A percentile compares a stretch with the other conserved stretches of the same genome.
Conservation (phyloP, 2,797 vertebrate species). For the Emydoidea blandingii region DNA sequence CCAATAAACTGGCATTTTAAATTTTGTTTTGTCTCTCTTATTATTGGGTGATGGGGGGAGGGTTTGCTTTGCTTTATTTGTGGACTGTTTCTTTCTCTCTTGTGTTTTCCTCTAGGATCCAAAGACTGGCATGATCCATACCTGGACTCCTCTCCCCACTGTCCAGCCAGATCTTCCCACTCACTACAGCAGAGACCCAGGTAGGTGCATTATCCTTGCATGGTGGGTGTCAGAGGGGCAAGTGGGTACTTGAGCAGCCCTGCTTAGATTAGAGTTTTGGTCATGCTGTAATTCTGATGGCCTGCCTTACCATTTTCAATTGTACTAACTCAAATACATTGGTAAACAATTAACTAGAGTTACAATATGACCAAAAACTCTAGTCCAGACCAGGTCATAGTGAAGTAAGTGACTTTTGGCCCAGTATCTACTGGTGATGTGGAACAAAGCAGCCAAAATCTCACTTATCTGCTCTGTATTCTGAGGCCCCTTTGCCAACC, state of each 20-base stretch:
- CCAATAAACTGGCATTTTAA: neutral
- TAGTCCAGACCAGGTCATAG: constrained; percentile 50
- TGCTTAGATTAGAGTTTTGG: neutral
- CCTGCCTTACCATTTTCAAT: constrained; percentile 65
- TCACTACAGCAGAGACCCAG: neutral
- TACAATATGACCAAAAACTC: constrained; percentile 41
- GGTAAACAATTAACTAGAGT: constrained; percentile 68
- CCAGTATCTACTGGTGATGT: constrained; percentile 67
- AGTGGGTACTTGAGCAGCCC: neutral
- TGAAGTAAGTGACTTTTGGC: constrained; percentile 68
- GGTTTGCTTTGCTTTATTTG: neutral
- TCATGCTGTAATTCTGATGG: constrained; percentile 32
- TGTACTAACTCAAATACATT: constrained; percentile 69
- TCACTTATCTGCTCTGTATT: too few species aligned
- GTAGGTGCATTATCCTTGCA: neutral
- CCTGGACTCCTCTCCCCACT: neutral
- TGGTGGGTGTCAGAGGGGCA: neutral
- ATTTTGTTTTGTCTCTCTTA: neutral
- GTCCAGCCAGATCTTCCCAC: neutral
- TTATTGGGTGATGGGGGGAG: neutral
- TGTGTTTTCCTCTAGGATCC: neutral
- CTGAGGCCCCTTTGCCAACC: too few species aligned
- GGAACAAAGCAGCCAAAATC: constrained; percentile 36
- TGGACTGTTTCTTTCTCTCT: neutral
- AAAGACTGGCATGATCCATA: neutral